A percentile compares a stretch with the other conserved stretches of the same genome.
Conservation (phyloP, 1,140 invertebrate species). For the Asbolus verrucosus region DNA sequence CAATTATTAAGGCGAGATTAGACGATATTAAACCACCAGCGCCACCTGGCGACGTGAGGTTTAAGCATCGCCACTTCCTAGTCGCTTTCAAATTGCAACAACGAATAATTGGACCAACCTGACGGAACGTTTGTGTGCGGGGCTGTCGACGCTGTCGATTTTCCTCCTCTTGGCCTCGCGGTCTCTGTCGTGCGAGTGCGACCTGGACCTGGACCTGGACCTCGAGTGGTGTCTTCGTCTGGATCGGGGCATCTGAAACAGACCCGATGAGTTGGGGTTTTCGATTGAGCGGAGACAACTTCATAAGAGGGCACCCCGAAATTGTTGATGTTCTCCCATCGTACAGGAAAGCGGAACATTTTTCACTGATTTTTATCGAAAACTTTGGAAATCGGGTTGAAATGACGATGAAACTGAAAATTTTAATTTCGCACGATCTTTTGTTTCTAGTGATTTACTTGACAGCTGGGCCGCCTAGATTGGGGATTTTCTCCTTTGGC, state of each 20-base stretch:
- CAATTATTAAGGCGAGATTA: neutral
- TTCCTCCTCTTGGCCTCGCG: slow-evolving; percentile 71
- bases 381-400: neutral
- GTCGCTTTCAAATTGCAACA: too few species aligned
- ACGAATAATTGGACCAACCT: slow-evolving; percentile 65
- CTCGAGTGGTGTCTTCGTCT: slow-evolving; percentile 80
- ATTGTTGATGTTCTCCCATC: slow-evolving; percentile 3
- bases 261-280: neutral
- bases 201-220: slow-evolving; percentile 70
- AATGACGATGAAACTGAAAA: slow-evolving; percentile 11
- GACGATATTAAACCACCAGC: too few species aligned
- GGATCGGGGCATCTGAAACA: slow-evolving; percentile 81
- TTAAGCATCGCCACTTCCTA: too few species aligned
- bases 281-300: neutral
- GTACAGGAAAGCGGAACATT: slow-evolving; percentile 13
- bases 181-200: slow-evolving; percentile 66
- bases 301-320: neutral
- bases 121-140: slow-evolving; percentile 68
- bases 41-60: too few species aligned
- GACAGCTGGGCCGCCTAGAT: slow-evolving; percentile 1
- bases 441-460: slow-evolving; percentile 8
- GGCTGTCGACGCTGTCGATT: slow-evolving; percentile 68
- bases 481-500: neutral
- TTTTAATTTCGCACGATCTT: slow-evolving; percentile 4
- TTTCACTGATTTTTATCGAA: slow-evolving; percentile 19